Percentiles rank a stretch among this genome's conserved stretches.
These are phyloP conservation scores for Botrylloides violaceus DNA, from an alignment of 23 tunicate genomes.

Conservation along the genomic window DNA sequence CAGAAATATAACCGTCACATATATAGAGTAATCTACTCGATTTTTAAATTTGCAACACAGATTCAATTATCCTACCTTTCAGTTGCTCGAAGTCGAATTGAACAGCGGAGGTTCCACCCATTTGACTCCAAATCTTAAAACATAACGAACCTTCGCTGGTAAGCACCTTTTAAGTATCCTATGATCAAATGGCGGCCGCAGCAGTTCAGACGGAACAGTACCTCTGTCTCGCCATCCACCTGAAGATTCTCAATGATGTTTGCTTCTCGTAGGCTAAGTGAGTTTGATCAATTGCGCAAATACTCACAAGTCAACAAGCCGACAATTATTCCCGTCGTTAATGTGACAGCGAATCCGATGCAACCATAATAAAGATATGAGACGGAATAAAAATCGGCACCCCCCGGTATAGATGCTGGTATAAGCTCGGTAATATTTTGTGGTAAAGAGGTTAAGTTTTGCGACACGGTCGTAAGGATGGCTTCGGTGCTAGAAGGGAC, in stretches of 20 bases:
- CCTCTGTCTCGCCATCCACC: conserved; percentile 56
- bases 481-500: background rate
- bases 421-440: background rate
- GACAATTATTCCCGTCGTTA: conserved; percentile 35
- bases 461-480: background rate
- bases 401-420: conserved; percentile 21
- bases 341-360: conserved; percentile 51
- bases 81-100: too few species aligned
- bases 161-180: conserved; percentile 32
- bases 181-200: conserved; percentile 51
- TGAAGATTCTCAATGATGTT: background rate
- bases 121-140: conserved; percentile 29
- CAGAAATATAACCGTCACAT: too few species aligned
- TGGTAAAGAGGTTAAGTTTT: background rate
- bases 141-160: conserved; percentile 33
- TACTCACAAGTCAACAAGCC: conserved; percentile 42
- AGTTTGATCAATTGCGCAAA: too few species aligned
- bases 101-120: background rate
- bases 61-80: too few species aligned
- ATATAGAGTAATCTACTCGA: too few species aligned
- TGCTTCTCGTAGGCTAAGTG: too few species aligned
- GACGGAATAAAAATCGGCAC: conserved; percentile 46
- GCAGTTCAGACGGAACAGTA: conserved; percentile 23
- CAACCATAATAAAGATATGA: conserved; percentile 78
- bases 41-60: too few species aligned